Conservation (phyloP, 2,888 invertebrate species). For the Drosophila stalkeri region DNA sequence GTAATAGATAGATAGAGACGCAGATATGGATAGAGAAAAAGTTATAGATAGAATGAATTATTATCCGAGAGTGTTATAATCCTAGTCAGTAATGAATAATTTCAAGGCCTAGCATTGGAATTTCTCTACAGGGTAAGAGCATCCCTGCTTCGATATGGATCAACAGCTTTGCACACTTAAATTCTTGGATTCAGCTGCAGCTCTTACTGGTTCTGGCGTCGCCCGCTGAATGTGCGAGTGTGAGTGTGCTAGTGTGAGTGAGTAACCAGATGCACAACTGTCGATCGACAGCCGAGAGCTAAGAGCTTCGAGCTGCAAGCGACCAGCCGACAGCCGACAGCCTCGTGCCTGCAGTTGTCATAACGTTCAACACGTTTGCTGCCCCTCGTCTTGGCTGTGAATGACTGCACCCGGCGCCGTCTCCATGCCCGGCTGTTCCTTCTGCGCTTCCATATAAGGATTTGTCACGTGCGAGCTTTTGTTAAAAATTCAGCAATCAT, state of each 20-base stretch:
- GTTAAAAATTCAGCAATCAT: conserved; percentile 85
- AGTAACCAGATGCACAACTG: conserved; percentile 59
- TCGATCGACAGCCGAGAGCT: conserved; percentile 30
- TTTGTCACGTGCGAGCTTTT: conserved; percentile 85
- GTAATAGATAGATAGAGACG: neutral
- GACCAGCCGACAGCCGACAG: conserved; percentile 55
- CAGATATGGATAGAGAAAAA: neutral
- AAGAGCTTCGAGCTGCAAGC: conserved; percentile 19
- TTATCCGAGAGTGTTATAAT: neutral
- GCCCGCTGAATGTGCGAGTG: conserved; percentile 58
- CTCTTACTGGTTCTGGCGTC: conserved; percentile 37
- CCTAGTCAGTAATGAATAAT: neutral
- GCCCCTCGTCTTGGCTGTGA: conserved; percentile 45
- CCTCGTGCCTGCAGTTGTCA: conserved; percentile 79
- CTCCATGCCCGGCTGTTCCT: conserved; percentile 32
- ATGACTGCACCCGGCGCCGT: conserved; percentile 26
- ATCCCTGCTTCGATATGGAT: conserved; percentile 46
- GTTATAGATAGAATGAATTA: neutral
- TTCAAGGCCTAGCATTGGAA: neutral
- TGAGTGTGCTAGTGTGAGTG: neutral
- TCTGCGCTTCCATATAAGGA: conserved; percentile 83
- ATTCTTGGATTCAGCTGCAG: conserved; percentile 45
- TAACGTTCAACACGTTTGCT: conserved; percentile 82
- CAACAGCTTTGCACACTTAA: neutral
- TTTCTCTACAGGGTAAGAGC: conserved; percentile 29